Evolutionary conservation across 1,140 invertebrate species (phyloP).

Genomic region (Maconellicoccus hirsutus): DNA sequence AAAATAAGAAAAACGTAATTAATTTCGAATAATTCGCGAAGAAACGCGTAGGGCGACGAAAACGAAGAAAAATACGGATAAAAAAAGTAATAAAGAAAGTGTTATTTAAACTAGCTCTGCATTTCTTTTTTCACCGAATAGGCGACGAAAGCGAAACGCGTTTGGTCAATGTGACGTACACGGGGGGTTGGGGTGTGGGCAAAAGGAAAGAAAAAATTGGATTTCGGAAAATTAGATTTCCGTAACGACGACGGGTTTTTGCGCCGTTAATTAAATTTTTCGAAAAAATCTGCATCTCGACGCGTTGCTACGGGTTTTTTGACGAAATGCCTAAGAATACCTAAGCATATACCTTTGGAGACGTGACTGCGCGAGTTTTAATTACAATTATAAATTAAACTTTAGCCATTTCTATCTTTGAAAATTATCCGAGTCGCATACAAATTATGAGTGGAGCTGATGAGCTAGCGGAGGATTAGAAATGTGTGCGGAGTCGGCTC

Average conservation of each 20-base stretch:
- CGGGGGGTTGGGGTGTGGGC: no score
- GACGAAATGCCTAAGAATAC: background rate
- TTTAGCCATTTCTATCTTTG: conserved; percentile 9
- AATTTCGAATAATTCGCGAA: no score
- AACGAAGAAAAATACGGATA: no score
- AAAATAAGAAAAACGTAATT: no score
- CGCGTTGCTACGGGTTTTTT: background rate
- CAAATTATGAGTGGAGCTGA: background rate
- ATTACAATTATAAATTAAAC: conserved; percentile 4
- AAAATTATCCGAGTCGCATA: background rate
- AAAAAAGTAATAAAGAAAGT: no score
- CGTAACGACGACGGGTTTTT: background rate
- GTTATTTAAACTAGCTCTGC: no score
- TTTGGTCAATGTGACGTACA: no score
- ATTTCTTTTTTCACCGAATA: no score
- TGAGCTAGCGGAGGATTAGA: no score
- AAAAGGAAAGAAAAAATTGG: background rate
- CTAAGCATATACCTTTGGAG: background rate
- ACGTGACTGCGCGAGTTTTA: background rate
- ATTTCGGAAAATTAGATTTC: background rate
- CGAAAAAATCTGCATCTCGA: background rate
- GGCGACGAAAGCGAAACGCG: no score
- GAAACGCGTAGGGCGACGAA: no score
- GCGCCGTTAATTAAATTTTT: conserved; percentile 1
- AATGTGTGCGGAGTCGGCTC: no score